Evolutionary conservation across 2,888 invertebrate species (phyloP), one percentile per base, ranked within the genome.

Genomic region (Tetranychus truncatus): DNA sequence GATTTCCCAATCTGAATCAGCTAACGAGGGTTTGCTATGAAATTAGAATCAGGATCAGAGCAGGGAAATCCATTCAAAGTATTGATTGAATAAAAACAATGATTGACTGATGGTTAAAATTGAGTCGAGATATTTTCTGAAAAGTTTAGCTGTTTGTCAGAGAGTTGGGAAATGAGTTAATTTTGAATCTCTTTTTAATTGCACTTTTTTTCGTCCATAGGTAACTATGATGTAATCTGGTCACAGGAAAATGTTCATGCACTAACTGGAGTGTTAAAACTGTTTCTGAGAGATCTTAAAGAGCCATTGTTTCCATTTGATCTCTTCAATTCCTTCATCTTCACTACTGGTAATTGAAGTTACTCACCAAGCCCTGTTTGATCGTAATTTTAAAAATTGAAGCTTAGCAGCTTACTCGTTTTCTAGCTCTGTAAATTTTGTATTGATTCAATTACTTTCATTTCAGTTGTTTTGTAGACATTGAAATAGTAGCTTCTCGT

Each of bases 211-310:
- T 24, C 45, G 77, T 81, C 67, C 8, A 21, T 77, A 82, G 88
- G 89, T 81, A 88, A 89, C 80, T 84, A 87, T 80, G 84, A 84
- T 7, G 86, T 88, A 76, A 84, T 91, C 76, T 85, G 87, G 78
- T 87, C 88, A 81, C 88, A 88, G 81, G 88, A 88, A 75, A 95
- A 95, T 82, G 89, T 94, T 77, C 94, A 96, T 82, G 95, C 95
- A 67, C 84, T 96, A 79, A 79, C 79, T 21, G 95, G 95, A 71
- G 88, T 93, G 21, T 84, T 96, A 77, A 96, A 96, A 84, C 85
- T 94, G 80, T 96, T 95, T 86, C 95, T 96, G 85, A 86, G 96
- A 45, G 95, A 96, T 83, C 85, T 96, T 78, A 90, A 90, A 81
- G 91, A 92, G 80, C 93, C 95, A 0, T 85, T 95, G 24, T 90